Evolutionary conservation across 1,140 invertebrate species (phyloP).

Genomic region (Oedothorax gibbosus): DNA sequence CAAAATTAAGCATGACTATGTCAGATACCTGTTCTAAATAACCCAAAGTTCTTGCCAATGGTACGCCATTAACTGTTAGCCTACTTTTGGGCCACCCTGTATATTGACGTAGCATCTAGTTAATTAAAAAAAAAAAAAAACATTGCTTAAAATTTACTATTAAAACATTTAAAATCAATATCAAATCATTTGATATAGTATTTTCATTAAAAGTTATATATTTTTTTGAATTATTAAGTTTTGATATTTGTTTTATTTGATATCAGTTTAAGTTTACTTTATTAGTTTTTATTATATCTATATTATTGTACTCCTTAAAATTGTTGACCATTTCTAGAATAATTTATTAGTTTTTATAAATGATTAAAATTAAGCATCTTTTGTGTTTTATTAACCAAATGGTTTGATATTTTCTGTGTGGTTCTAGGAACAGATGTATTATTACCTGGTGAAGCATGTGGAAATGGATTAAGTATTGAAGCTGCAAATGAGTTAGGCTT

Average conservation of each 20-base stretch:
- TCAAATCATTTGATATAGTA: not conserved
- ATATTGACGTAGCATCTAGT: no score
- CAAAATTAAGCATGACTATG: not conserved
- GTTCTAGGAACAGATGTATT: constrained; percentile 34
- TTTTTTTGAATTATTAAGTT: not conserved
- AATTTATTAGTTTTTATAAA: not conserved
- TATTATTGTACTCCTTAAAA: not conserved
- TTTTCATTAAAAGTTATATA: not conserved
- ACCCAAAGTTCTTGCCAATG: no score
- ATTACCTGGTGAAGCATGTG: constrained; percentile 50
- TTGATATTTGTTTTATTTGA: no score
- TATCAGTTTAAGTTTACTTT: no score
- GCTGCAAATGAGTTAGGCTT: constrained; percentile 81
- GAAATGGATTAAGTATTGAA: constrained; percentile 66
- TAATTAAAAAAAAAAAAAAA: no score
- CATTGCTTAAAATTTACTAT: no score
- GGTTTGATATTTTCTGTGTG: not conserved
- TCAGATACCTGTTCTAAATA: no score
- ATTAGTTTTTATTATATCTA: not conserved
- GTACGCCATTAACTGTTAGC: no score
- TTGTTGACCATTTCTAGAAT: not conserved
- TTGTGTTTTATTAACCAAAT: not conserved
- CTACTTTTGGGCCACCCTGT: no score
- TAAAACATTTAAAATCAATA: not conserved
- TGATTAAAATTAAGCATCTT: not conserved